These are phyloP conservation scores for Cerceris rybyensis DNA, from an alignment of 2,888 invertebrate species.

Conservation along the genomic window DNA sequence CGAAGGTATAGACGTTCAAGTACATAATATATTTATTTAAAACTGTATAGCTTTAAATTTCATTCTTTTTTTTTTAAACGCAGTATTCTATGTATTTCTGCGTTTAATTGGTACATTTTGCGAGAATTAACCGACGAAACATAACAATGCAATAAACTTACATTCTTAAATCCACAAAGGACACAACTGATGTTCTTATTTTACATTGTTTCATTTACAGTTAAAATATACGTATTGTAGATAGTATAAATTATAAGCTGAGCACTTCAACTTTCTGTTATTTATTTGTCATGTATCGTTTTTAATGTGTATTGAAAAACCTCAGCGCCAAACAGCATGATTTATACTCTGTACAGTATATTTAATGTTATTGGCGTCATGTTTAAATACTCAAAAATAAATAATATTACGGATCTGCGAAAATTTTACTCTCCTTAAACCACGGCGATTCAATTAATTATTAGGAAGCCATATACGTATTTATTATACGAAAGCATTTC, in stretches of 20 bases:
- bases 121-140: conserved; percentile 12
- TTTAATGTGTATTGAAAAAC: conserved; percentile 37
- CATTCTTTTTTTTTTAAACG: conserved; percentile 8
- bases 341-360: conserved; percentile 59
- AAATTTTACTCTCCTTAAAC: conserved; percentile 30
- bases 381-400: conserved; percentile 55
- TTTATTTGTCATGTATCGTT: conserved; percentile 48
- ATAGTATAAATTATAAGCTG: conserved; percentile 26
- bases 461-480: conserved; percentile 2
- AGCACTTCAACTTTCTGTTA: conserved; percentile 55
- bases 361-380: conserved; percentile 46
- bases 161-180: conserved; percentile 9
- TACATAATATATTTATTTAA: conserved; percentile 30
- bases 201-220: conserved; percentile 27
- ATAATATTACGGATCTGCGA: conserved; percentile 56
- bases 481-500: conserved; percentile 31
- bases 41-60: conserved; percentile 5
- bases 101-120: conserved; percentile 35
- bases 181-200: conserved; percentile 22
- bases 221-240: conserved; percentile 31
- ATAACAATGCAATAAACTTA: conserved; percentile 8
- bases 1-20: conserved; percentile 33
- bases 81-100: conserved; percentile 40
- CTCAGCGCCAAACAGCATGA: conserved; percentile 39
- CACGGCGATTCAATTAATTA: no score